These are phyloP conservation scores for Sebastes hubbsi DNA, from an alignment of 2,797 vertebrate species.

Conservation along the genomic window DNA sequence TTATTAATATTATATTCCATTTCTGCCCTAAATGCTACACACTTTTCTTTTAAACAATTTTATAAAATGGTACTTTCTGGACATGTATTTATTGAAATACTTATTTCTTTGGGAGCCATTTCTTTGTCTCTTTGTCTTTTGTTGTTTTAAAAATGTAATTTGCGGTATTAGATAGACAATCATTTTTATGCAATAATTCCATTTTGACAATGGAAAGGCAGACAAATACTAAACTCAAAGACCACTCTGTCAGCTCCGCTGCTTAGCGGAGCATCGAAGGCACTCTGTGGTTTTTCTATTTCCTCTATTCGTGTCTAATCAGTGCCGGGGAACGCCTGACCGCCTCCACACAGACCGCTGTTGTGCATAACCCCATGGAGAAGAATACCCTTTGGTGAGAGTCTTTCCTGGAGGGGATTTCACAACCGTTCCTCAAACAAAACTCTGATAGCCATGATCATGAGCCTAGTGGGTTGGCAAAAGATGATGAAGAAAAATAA, in stretches of 20 bases:
- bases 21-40: too few species aligned
- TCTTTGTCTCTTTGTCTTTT: background rate
- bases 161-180: background rate
- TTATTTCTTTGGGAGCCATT: too few species aligned
- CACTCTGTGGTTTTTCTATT: constrained; percentile 71
- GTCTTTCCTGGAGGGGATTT: constrained; percentile 54
- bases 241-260: constrained; percentile 27
- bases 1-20: background rate
- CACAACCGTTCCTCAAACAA: constrained; percentile 33
- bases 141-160: background rate
- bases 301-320: constrained; percentile 76
- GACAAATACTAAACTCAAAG: constrained; percentile 20
- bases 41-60: too few species aligned
- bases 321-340: constrained; percentile 65
- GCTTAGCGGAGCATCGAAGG: constrained; percentile 45
- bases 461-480: constrained; percentile 2
- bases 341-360: constrained; percentile 67
- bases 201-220: background rate
- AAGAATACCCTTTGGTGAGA: constrained; percentile 55
- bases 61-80: too few species aligned
- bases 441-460: constrained; percentile 35
- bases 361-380: constrained; percentile 62
- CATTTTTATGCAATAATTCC: background rate
- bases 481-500: constrained; percentile 2
- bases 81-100: too few species aligned